Evolutionary conservation across 1,140 invertebrate species (phyloP).

Genomic region (Leptonema lineaticorne): DNA sequence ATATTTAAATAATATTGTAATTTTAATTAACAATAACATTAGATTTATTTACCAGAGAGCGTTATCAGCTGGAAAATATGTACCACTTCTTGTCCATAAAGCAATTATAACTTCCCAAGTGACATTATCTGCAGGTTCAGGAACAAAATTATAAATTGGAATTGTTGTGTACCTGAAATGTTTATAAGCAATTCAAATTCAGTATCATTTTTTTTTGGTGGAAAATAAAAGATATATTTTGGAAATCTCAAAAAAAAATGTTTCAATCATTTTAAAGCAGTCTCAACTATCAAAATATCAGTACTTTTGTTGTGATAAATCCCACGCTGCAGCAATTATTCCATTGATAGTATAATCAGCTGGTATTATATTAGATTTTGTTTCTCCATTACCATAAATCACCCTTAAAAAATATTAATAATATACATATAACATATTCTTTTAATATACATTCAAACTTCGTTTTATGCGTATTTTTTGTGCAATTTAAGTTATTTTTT

Average conservation of each 20-base stretch:
- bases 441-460: neutral
- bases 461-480: constrained; percentile 4
- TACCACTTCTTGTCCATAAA: neutral
- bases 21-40: neutral
- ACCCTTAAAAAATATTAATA: neutral
- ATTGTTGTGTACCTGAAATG: neutral
- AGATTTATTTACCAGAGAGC: neutral
- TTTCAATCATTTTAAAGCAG: neutral
- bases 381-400: neutral
- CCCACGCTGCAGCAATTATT: constrained; percentile 4
- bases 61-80: neutral
- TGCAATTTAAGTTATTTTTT: no score
- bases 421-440: neutral
- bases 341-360: constrained; percentile 10
- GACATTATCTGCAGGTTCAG: neutral
- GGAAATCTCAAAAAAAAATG: neutral
- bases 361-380: neutral
- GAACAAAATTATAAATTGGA: constrained; percentile 13
- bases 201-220: neutral
- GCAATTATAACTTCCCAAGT: neutral
- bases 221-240: neutral
- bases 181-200: neutral
- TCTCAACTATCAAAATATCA: neutral
- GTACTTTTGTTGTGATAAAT: constrained; percentile 5
- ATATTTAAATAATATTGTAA: neutral